These are phyloP conservation scores for Drosophila mettleri DNA, from an alignment of 2,888 invertebrate species.

Conservation along the genomic window DNA sequence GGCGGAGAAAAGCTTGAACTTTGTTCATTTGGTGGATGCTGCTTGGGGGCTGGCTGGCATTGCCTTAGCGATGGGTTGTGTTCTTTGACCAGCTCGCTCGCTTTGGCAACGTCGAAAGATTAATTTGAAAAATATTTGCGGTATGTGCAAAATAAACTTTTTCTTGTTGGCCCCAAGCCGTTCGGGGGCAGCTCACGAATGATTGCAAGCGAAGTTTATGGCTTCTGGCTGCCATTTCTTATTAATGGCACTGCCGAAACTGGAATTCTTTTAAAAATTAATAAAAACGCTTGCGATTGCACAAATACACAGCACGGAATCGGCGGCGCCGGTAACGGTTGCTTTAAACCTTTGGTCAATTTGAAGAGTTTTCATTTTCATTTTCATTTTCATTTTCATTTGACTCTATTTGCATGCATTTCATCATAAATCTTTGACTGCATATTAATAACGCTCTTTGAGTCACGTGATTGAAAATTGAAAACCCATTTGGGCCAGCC, in stretches of 20 bases:
- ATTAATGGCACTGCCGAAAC: conserved; percentile 46
- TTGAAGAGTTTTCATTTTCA: conserved; percentile 24
- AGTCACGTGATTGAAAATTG: conserved; percentile 24
- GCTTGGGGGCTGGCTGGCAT: background rate
- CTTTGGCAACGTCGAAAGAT: conserved; percentile 35
- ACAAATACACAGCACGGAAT: conserved; percentile 34
- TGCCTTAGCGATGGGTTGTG: conserved; percentile 3
- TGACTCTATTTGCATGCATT: conserved; percentile 54
- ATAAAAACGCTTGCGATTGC: conserved; percentile 62
- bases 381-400: conserved; percentile 22
- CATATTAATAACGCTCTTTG: conserved; percentile 21
- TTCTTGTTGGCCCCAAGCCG: conserved; percentile 21
- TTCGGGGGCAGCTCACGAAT: conserved; percentile 34
- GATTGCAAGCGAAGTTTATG: conserved; percentile 43
- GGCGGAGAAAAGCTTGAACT: conserved; percentile 8
- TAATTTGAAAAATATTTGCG: conserved; percentile 61
- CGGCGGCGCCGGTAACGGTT: no score
- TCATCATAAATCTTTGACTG: conserved; percentile 61
- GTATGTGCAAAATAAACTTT: conserved; percentile 50
- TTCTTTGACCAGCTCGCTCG: conserved; percentile 17
- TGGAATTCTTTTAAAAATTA: conserved; percentile 67
- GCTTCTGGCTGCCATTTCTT: conserved; percentile 44
- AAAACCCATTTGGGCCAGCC: background rate
- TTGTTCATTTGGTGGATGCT: conserved; percentile 17
- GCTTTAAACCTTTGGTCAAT: conserved; percentile 37